A percentile compares a stretch with the other conserved stretches of the same genome.
Conservation (phyloP, 2,888 invertebrate species). For the Catonia carolina region DNA sequence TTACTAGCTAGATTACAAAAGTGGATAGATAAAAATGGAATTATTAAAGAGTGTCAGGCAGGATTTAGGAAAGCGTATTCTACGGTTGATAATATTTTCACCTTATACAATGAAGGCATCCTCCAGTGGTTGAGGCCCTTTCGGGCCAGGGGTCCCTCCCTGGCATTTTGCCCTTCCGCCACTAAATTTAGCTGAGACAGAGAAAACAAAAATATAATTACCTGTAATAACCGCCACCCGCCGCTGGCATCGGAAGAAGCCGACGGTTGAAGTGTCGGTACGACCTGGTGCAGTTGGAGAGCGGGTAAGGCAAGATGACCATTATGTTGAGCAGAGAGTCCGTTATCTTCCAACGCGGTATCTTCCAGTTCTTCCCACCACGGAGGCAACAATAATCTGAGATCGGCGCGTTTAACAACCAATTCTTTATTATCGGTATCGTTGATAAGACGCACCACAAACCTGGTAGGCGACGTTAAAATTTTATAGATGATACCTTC, state of each 20-base stretch:
- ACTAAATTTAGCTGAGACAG: too few relatives aligned
- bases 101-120: too few relatives aligned
- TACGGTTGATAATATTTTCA: too few relatives aligned
- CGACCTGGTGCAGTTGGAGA: slow-evolving; percentile 41
- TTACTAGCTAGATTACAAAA: too few relatives aligned
- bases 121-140: too few relatives aligned
- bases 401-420: slow-evolving; percentile 80
- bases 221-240: slow-evolving; percentile 26
- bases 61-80: too few relatives aligned
- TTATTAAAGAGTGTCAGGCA: too few relatives aligned
- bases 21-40: too few relatives aligned
- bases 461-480: slow-evolving; percentile 58
- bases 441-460: slow-evolving; percentile 55
- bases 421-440: slow-evolving; percentile 49
- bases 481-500: slow-evolving; percentile 74
- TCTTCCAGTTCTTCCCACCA: slow-evolving; percentile 87
- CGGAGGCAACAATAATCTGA: slow-evolving; percentile 84
- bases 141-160: too few relatives aligned
- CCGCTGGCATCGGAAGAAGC: slow-evolving; percentile 23
- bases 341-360: slow-evolving; percentile 4
- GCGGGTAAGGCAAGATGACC: slow-evolving; percentile 32
- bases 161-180: too few relatives aligned
- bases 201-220: too few relatives aligned
- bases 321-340: slow-evolving; percentile 24
- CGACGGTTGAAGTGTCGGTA: slow-evolving; percentile 40